Base-by-base conservation (phyloP, 2,797 vertebrate genomes). In the Taeniopygia guttata region DNA sequence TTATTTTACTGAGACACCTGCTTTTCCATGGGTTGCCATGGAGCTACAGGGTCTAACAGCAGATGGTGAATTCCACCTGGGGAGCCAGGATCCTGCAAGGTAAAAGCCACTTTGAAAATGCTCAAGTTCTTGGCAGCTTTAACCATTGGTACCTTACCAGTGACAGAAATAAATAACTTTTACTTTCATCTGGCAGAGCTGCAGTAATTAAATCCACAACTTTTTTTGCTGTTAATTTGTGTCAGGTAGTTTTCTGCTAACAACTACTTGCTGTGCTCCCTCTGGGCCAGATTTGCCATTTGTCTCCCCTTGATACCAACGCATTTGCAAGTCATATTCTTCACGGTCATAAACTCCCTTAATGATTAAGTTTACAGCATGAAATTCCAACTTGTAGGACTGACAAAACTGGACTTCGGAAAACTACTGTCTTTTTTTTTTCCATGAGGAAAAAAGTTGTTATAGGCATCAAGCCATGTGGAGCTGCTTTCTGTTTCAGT, bases 321-420 rank as follows among this genome's bases (percentile, higher is more conserved):
- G 17, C 64, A 84, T 87, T 90, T 93, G 62, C 89, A 81, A 89
- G 69, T 84, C 75, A 51, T 89, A 80, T 60, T 70, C 66, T 85
- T 93, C 79, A 93, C 27, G n/a, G 60, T 91, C 84, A 94, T 92
- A 95, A 92, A 83, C 62, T 75, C 68, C 40, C 69, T 66, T 78
- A 87, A 68, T 22, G 9, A 81, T 75, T 89, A 92, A 68, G 93
- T 92, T 89, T 93, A 90, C n/a, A 72, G 43, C 58, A 89, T 48
- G 66, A 91, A 83, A 93, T 81, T 93, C 38, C 70, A 76, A 51
- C 36, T 48, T 45, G 36, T 36, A 64, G 26, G 16, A 92, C 55
- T 87, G 49, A 87, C 23, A 75, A 80, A 85, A 91, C 11, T 21
- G 29, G 75, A 58, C 48, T 69, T 86, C 0, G 2, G 48, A 81